phyloP scores from a whole-genome alignment of 2,888 invertebrate genomes.

The Hyposoter didymator region DNA sequence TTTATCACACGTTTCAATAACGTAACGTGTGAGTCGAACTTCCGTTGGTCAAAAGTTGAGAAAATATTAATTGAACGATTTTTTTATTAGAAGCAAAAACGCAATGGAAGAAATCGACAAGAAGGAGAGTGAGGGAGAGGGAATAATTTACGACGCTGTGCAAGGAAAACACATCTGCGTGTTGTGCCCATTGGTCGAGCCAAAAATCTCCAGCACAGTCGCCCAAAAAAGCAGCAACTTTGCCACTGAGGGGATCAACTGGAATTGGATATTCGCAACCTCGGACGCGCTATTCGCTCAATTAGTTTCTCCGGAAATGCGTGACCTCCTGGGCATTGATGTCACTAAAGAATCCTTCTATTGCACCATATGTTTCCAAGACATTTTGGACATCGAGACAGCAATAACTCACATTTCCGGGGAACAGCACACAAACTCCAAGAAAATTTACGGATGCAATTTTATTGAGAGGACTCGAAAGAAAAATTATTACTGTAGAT shows the following conservation, averaged over 20 bases:
- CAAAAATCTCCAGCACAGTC: background rate
- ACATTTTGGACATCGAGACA: background rate
- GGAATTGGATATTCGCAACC: background rate
- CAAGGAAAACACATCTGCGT: too few relatives aligned
- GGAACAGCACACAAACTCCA: background rate
- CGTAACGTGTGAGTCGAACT: too few relatives aligned
- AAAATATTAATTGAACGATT: too few relatives aligned
- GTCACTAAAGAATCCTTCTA: background rate
- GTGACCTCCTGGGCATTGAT: background rate
- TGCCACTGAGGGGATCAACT: background rate
- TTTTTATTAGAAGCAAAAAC: too few relatives aligned
- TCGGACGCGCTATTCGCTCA: background rate
- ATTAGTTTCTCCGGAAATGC: too few relatives aligned
- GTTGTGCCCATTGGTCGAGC: background rate
- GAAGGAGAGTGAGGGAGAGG: too few relatives aligned
- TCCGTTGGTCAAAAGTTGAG: too few relatives aligned
- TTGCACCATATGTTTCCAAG: background rate
- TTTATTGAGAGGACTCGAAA: background rate
- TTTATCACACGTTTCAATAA: too few relatives aligned
- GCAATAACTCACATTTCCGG: background rate
- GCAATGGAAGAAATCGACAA: too few relatives aligned
- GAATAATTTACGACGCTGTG: too few relatives aligned
- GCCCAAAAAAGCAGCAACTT: background rate
- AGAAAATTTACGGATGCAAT: background rate
- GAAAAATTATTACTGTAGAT: background rate